Evolutionary conservation across 2,888 invertebrate species (phyloP).

Genomic region (Hoplodrina blanda): DNA sequence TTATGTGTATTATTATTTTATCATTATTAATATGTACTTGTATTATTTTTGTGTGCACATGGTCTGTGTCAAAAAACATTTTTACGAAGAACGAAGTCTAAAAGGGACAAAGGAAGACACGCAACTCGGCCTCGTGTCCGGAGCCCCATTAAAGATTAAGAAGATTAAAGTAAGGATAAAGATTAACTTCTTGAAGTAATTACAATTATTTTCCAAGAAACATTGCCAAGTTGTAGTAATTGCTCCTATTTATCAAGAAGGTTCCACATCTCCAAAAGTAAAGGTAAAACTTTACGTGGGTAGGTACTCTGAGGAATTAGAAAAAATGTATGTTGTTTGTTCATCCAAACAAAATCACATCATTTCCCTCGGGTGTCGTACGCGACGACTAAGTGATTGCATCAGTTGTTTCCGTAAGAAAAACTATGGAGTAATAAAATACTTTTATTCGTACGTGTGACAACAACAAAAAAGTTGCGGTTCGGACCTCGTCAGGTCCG

Average conservation of each 20-base stretch:
- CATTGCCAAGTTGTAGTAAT: background rate
- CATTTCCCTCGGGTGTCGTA: slow-evolving; percentile 25
- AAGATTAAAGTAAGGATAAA: no score
- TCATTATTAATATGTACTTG: no score
- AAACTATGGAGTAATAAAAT: background rate
- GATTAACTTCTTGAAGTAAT: background rate
- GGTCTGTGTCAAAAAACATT: no score
- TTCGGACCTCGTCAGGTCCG: no score
- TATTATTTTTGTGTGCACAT: no score
- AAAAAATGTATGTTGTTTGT: slow-evolving; percentile 14
- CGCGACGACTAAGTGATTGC: slow-evolving; percentile 29
- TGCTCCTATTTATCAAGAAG: background rate
- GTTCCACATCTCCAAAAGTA: background rate
- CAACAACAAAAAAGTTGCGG: background rate
- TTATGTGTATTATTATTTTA: no score
- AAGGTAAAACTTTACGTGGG: background rate
- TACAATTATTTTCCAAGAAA: background rate
- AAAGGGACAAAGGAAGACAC: no score
- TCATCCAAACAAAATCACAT: slow-evolving; percentile 17
- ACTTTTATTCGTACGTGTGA: background rate
- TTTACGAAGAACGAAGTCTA: no score
- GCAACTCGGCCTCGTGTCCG: no score
- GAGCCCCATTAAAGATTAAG: no score
- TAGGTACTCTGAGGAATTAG: slow-evolving; percentile 13
- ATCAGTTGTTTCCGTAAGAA: slow-evolving; percentile 11